Evolutionary conservation across 2,888 invertebrate genomes (phyloP).

Genomic region (Tromatobia lineatoria): DNA sequence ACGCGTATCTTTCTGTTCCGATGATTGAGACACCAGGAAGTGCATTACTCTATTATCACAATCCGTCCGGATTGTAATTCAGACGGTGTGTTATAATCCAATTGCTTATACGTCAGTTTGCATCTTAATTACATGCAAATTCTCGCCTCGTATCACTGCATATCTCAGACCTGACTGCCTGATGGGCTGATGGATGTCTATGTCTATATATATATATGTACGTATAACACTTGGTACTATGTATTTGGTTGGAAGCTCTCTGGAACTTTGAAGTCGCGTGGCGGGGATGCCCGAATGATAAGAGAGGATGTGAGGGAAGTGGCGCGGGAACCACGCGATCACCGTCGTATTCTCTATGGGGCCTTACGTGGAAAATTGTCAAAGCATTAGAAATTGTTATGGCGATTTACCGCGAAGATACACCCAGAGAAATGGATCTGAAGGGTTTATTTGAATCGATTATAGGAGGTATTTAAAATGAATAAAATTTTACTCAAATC

Average conservation of each 20-base stretch:
- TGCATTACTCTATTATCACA: conserved; percentile 7
- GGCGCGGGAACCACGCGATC: conserved; percentile 81
- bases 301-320: conserved; percentile 84
- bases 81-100: not conserved
- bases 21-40: conserved; percentile 12
- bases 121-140: not conserved
- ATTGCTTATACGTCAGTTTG: not conserved
- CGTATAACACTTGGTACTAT: conserved; percentile 1
- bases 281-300: conserved; percentile 75
- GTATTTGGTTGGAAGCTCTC: conserved; percentile 54
- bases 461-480: no score
- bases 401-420: no score
- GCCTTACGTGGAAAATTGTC: conserved; percentile 54
- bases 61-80: not conserved
- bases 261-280: conserved; percentile 43
- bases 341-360: conserved; percentile 66
- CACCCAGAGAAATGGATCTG: no score
- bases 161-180: conserved; percentile 34
- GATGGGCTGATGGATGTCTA: conserved; percentile 47
- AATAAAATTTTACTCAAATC: no score
- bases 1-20: conserved; percentile 10
- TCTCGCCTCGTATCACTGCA: not conserved
- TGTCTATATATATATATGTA: not conserved
- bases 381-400: conserved; percentile 12
- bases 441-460: no score